phyloP scores from a whole-genome alignment of 2,888 invertebrate species.

The Tubiluchus corallicola region DNA sequence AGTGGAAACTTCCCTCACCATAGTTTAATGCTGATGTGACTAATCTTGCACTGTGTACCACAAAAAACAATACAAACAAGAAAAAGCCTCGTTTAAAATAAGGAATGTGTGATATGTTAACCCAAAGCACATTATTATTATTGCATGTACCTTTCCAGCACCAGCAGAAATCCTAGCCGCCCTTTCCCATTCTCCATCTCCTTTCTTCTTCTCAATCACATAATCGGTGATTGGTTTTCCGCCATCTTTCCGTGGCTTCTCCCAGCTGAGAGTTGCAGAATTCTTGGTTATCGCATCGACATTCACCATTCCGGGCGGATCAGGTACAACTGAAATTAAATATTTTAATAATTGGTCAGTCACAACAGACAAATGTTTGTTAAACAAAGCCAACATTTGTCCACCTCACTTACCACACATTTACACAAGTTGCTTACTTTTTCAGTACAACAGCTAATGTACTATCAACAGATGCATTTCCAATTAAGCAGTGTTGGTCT shows the following conservation, averaged over 20 bases:
- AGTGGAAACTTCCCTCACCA: no score
- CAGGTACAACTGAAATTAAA: slow-evolving; percentile 27
- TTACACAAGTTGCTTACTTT: slow-evolving; percentile 2
- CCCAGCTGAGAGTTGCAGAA: slow-evolving; percentile 28
- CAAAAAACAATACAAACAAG: no score
- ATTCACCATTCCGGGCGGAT: slow-evolving; percentile 22
- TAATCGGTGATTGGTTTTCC: slow-evolving; percentile 92
- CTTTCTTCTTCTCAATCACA: slow-evolving; percentile 64
- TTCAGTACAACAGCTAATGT: not conserved
- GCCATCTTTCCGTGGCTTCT: slow-evolving; percentile 47
- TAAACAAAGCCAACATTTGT: no score
- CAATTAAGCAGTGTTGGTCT: no score
- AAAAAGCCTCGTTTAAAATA: no score
- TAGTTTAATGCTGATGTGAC: no score
- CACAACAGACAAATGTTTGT: no score
- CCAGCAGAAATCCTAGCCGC: slow-evolving; percentile 1
- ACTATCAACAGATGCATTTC: not conserved
- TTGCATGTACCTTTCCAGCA: no score
- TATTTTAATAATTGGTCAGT: no score
- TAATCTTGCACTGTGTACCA: no score
- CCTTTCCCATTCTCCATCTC: slow-evolving; percentile 16
- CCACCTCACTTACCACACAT: slow-evolving; percentile 31
- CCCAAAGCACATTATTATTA: no score
- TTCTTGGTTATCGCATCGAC: slow-evolving; percentile 29
- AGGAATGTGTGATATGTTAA: no score